These are phyloP conservation scores for Heteractis magnifica DNA, from an alignment of 92 coral and sea anemone genomes.

Conservation along the genomic window DNA sequence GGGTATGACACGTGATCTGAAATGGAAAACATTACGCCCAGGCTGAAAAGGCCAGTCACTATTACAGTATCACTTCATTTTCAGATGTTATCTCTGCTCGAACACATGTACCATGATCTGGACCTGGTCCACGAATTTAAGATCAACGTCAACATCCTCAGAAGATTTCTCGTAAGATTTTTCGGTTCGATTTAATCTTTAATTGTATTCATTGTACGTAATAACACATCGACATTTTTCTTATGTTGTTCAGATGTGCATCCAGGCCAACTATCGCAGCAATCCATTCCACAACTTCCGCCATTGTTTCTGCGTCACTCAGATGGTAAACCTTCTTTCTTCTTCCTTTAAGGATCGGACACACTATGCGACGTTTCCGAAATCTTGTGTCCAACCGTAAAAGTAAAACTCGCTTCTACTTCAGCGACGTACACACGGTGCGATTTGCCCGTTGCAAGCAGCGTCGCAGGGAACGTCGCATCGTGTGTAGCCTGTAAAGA, in stretches of 20 bases:
- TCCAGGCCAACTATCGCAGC: slow-evolving; percentile 72
- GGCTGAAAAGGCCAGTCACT: too few relatives aligned
- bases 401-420: too few relatives aligned
- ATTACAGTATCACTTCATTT: background rate
- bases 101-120: slow-evolving; percentile 71
- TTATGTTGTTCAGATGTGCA: slow-evolving; percentile 49
- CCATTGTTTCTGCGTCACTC: slow-evolving; percentile 84
- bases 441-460: too few relatives aligned
- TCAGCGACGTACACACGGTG: too few relatives aligned
- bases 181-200: background rate
- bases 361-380: too few relatives aligned
- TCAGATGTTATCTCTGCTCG: slow-evolving; percentile 70
- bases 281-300: slow-evolving; percentile 84
- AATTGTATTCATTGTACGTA: background rate
- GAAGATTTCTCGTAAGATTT: slow-evolving; percentile 62
- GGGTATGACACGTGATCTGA: too few relatives aligned
- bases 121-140: slow-evolving; percentile 68
- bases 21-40: too few relatives aligned
- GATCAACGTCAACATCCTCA: slow-evolving; percentile 56
- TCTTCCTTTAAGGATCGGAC: background rate
- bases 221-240: background rate
- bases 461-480: too few relatives aligned
- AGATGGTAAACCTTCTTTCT: slow-evolving; percentile 57
- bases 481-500: too few relatives aligned
- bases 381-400: too few relatives aligned